Percentiles rank a stretch among this genome's conserved stretches.
Conservation (phyloP, 2,113 vertebrate species). For the Nycticorax nycticorax region DNA sequence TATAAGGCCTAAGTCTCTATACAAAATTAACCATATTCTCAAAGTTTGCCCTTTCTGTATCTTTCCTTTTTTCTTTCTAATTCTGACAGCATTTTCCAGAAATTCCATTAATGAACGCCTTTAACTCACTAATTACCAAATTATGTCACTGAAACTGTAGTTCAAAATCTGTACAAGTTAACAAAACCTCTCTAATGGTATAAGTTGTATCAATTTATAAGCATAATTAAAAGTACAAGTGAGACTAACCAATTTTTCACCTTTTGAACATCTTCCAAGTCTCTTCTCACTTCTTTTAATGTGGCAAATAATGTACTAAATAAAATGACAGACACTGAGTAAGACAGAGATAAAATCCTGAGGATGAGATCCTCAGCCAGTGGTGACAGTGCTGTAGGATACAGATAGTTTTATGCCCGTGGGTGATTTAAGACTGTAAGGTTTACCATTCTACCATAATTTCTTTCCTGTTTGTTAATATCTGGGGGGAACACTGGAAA, state of each 20-base stretch:
- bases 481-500: neutral
- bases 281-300: neutral
- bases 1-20: neutral
- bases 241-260: conserved; percentile 13
- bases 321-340: neutral
- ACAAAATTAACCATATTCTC: neutral
- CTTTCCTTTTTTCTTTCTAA: neutral
- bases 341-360: neutral
- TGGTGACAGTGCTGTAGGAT: neutral
- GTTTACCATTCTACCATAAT: neutral
- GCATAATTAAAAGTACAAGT: conserved; percentile 31
- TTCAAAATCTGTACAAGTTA: conserved; percentile 25
- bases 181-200: conserved; percentile 1
- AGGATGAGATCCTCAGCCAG: neutral
- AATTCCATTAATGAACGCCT: neutral
- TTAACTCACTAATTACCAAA: conserved; percentile 5
- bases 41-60: neutral
- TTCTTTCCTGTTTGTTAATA: neutral
- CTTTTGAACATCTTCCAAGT: conserved; percentile 5
- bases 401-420: neutral
- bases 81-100: neutral
- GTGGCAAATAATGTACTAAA: neutral
- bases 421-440: neutral
- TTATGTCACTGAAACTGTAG: conserved; percentile 8
- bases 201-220: conserved; percentile 7